Evolutionary conservation across 2,888 invertebrate genomes (phyloP).

Genomic region (Seira ritae): DNA sequence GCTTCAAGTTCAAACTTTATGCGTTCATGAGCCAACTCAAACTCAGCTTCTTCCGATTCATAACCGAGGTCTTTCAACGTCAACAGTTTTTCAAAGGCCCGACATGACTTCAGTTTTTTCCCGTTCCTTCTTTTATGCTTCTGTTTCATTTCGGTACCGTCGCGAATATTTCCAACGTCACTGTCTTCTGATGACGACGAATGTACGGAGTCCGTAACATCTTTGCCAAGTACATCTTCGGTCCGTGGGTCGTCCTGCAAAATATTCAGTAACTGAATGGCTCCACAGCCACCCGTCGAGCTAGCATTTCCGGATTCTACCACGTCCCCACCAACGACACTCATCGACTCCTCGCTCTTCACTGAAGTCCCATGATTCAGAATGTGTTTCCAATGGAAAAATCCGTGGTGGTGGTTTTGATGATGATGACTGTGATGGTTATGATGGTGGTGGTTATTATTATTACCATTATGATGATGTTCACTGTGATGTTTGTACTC

Average conservation of each 20-base stretch:
- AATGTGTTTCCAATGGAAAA: slow-evolving; percentile 49
- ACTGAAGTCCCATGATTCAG: slow-evolving; percentile 28
- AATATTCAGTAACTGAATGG: not conserved
- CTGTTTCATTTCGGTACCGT: not conserved
- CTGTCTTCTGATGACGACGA: not conserved
- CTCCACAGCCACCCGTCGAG: not conserved
- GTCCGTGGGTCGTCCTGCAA: not conserved
- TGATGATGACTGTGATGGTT: slow-evolving; percentile 33
- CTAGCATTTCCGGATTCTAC: slow-evolving; percentile 17
- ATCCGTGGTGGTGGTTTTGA: slow-evolving; percentile 31
- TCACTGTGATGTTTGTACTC: not conserved
- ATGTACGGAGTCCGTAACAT: not conserved
- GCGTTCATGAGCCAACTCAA: too few species aligned
- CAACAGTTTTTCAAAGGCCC: slow-evolving; percentile 33
- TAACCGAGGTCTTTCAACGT: slow-evolving; percentile 48
- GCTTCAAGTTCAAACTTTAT: too few species aligned
- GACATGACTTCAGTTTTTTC: slow-evolving; percentile 32
- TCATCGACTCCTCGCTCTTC: slow-evolving; percentile 40
- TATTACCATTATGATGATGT: slow-evolving; percentile 15
- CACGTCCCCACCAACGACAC: slow-evolving; percentile 55
- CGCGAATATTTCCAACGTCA: not conserved
- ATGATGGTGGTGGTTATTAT: slow-evolving; percentile 23
- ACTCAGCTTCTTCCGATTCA: slow-evolving; percentile 17
- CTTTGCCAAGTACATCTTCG: not conserved
- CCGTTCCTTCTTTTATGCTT: not conserved